Base-by-base conservation (phyloP, 2,797 vertebrate species). In the Crax fasciolata region DNA sequence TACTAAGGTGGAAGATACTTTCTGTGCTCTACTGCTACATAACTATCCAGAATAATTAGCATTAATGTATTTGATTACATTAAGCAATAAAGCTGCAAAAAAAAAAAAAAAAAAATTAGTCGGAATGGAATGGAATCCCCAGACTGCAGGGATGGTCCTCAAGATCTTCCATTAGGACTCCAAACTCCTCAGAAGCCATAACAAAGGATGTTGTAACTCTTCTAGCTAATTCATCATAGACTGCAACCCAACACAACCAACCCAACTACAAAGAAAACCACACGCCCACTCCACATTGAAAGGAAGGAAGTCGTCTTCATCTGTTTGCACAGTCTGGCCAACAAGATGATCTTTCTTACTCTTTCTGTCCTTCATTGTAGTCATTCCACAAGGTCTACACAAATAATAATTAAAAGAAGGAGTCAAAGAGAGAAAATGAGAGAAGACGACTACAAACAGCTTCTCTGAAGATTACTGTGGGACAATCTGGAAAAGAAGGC, bases 311-410 rank as follows among this genome's bases (percentile, higher is more conserved):
- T 19, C 16, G 11, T 6, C 6, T 13, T 54, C 4, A 13, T 6
- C 5, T 0, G 54, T 75, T 46, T 4, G 13, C 14, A 20, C 1
- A n/a, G 62, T 28, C 19, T 24, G 28, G 28, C 6, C 55, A 62
- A 13, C 0, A 0, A 73, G 19, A 32, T 0, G 11, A 2, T 7
- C 38, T 61, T 63, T 51, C 14, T 4, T 49, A 27, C 6, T 58
- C 35, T 44, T 54, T 9, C 6, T 8, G 39, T 11, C 6, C 59
- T 66, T 76, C 51, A 3, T 52, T 0, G 2, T 1, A 35, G 18
- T 10, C n/a, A n/a, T 66, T 76, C 32, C 32, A 35, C 10, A 38
- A 30, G 13, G 20, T 58, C 52, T 54, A 48, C 16, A 12, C 1
- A 7, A 1, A 8, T 27, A 35, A 41, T 32, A 18, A 16, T 46